Evolutionary conservation across 2,113 vertebrate species (phyloP), one percentile per base, ranked within the genome.

Genomic region (Caranx melampygus): DNA sequence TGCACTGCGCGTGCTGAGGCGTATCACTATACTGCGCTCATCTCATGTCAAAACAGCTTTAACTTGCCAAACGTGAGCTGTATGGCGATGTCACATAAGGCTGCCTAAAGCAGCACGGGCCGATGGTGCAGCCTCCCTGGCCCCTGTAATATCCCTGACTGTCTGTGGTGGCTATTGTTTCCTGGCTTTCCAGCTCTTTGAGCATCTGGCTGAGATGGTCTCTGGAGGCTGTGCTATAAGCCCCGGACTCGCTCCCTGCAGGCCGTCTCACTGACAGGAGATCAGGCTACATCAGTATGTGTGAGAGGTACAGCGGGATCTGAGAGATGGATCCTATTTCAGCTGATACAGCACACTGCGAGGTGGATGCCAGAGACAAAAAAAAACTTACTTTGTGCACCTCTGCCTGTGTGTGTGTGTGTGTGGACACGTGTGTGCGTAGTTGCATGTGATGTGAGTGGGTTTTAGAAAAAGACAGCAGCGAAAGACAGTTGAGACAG

Each of bases 321-420:
- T 92, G 82, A 91, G 83, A 83, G 81, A 87, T 79, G 82, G 92
- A 92, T 95, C 93, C 84, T 79, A 89, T 95, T 95, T 94, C 93
- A 93, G 94, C 95, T 95, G 93, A 95, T 94, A 84, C 89, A 92
- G 94, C 92, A 92, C 85, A 87, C 75, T 26, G 79, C 78, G 75
- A 84, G 83, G 81, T 78, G 88, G 84, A 67, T 88, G 91, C 88
- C 79, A 91, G 78, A 88, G 63, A 78, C 76, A 79, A 75, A 75
- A 79, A 79, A 85, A 89, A 74, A 89, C 49, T 21, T 72, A 85
- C 69, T 85, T 86, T 82, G 61, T 77, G 75, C 77, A 75, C 72
- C 83, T 81, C 8, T 68, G 1, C 18, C 37, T 72, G 52, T 26
- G n/a, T 26, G 52, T 72, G 34, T 51, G 49, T 73, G 78, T 58